These are phyloP conservation scores for Ancistrus triradiatus DNA, from an alignment of 2,113 vertebrate species.

Conservation along the genomic window DNA sequence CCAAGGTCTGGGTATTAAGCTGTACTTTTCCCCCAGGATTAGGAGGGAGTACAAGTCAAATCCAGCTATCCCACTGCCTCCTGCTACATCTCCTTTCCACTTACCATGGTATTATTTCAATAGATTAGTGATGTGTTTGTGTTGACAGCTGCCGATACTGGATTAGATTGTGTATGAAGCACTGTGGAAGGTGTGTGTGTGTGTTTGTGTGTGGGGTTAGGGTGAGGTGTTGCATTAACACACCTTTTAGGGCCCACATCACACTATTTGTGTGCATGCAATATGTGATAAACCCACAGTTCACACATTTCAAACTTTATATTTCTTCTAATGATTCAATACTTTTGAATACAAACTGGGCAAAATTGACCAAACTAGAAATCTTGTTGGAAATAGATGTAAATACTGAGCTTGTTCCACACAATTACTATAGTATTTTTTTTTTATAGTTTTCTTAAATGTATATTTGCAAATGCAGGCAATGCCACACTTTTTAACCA, in stretches of 20 bases:
- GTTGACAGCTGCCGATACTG: slow-evolving; percentile 56
- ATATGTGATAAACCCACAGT: too few species aligned
- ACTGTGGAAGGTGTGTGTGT: slow-evolving; percentile 2
- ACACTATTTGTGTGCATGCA: not conserved
- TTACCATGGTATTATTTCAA: slow-evolving; percentile 53
- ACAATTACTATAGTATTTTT: too few species aligned
- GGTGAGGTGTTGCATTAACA: too few species aligned
- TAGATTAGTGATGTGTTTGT: slow-evolving; percentile 60
- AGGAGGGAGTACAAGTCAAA: slow-evolving; percentile 27
- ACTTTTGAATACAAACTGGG: too few species aligned
- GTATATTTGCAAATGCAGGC: too few species aligned
- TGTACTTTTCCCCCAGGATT: slow-evolving; percentile 45
- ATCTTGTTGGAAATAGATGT: too few species aligned
- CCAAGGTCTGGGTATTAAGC: slow-evolving; percentile 47
- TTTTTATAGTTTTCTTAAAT: too few species aligned
- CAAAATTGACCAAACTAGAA: too few species aligned
- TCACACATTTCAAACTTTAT: too few species aligned
- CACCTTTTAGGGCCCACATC: not conserved
- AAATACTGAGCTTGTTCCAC: too few species aligned
- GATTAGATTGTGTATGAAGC: slow-evolving; percentile 54
- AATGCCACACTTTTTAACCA: too few species aligned
- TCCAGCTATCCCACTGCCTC: slow-evolving; percentile 28
- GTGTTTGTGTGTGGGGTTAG: not conserved
- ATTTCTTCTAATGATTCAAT: too few species aligned
- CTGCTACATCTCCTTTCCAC: slow-evolving; percentile 41